These are phyloP conservation scores for Notothenia coriiceps DNA, from an alignment of 2,113 vertebrate genomes.

Conservation along the genomic window DNA sequence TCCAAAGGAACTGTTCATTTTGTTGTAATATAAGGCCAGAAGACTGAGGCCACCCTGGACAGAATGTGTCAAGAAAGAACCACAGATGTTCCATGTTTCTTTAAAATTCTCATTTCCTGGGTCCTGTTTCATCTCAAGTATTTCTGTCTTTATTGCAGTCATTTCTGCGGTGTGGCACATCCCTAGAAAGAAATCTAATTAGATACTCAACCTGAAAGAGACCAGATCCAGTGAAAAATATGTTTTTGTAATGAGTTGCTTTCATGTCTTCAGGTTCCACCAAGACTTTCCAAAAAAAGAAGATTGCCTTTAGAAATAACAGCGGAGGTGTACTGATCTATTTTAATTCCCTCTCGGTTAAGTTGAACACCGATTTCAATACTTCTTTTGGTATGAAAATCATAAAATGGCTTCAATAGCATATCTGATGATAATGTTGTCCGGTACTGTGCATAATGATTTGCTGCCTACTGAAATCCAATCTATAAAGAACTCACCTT, in stretches of 20 bases:
- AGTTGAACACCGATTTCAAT: constrained; percentile 44
- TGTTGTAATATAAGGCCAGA: constrained; percentile 23
- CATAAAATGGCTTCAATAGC: constrained; percentile 54
- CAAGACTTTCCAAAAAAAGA: constrained; percentile 46
- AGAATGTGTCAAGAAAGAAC: constrained; percentile 19
- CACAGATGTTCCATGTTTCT: constrained; percentile 19
- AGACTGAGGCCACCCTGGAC: constrained; percentile 2
- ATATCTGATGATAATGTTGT: constrained; percentile 30
- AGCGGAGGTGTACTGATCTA: constrained; percentile 43
- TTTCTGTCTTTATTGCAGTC: constrained; percentile 25
- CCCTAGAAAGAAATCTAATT: constrained; percentile 55
- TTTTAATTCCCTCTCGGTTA: constrained; percentile 38
- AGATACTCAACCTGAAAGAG: constrained; percentile 63
- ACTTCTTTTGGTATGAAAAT: constrained; percentile 39
- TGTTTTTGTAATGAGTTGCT: constrained; percentile 56
- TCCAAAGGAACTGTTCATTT: constrained; percentile 38
- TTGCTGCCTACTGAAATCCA: constrained; percentile 5
- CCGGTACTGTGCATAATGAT: neutral
- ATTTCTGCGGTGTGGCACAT: constrained; percentile 27
- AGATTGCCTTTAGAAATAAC: constrained; percentile 48
- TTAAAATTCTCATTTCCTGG: constrained; percentile 28
- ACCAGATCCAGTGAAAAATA: constrained; percentile 46
- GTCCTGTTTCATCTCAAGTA: constrained; percentile 36
- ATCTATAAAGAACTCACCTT: constrained; percentile 29
- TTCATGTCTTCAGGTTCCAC: constrained; percentile 57